These are phyloP conservation scores for Eulithis prunata DNA, from an alignment of 2,888 invertebrate species.

Conservation along the genomic window DNA sequence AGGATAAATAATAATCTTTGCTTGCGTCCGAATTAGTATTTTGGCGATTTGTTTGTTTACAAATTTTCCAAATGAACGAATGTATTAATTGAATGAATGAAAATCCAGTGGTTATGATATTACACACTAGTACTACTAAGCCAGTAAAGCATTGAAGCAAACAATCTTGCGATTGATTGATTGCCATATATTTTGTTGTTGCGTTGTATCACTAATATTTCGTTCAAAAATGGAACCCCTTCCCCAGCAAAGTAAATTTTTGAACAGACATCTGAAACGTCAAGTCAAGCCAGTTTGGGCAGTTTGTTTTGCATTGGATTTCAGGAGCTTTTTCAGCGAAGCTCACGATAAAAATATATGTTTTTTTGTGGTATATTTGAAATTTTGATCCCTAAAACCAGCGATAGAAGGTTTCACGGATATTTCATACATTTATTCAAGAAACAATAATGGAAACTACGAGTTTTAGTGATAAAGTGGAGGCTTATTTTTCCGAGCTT, in stretches of 20 bases:
- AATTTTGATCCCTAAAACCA: not conserved
- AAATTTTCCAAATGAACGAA: too few species aligned
- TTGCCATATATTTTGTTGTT: too few species aligned
- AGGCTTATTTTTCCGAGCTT: constrained; percentile 87
- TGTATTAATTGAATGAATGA: too few species aligned
- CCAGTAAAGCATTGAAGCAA: too few species aligned
- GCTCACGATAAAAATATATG: constrained; percentile 45
- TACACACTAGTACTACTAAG: too few species aligned
- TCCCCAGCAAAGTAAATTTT: constrained; percentile 15
- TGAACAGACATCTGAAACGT: constrained; percentile 47
- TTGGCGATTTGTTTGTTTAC: too few species aligned
- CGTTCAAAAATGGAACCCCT: too few species aligned
- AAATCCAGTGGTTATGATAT: too few species aligned
- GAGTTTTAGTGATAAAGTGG: constrained; percentile 87
- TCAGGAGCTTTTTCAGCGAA: constrained; percentile 29
- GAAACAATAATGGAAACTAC: constrained; percentile 65
- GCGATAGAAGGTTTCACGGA: constrained; percentile 2
- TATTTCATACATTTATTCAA: constrained; percentile 1
- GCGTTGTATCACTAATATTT: too few species aligned
- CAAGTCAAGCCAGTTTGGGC: constrained; percentile 30
- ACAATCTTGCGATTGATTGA: too few species aligned
- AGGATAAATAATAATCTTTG: too few species aligned
- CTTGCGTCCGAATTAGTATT: too few species aligned
- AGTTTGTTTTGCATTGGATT: constrained; percentile 42
- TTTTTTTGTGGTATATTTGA: constrained; percentile 19